Percentiles rank a stretch among this genome's conserved stretches.
phyloP scores from a whole-genome alignment of 2,113 vertebrate species.

The Cryptomyrus ogoouensis region DNA sequence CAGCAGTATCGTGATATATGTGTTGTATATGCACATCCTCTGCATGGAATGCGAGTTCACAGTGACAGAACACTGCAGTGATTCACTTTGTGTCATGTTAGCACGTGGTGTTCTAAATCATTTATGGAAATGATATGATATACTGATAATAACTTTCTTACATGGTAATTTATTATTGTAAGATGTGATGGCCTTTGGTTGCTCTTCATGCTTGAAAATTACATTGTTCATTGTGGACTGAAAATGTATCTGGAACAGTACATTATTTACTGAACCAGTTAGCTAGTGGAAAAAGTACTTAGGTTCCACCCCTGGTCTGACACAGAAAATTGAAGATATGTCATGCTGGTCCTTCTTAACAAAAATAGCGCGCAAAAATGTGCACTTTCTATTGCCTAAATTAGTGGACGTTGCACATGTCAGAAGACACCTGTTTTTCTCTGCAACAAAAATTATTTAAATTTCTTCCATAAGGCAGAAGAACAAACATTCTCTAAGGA shows the following conservation, averaged over 20 bases:
- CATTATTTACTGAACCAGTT: background rate
- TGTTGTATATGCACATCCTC: background rate
- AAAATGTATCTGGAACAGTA: background rate
- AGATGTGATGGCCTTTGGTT: background rate
- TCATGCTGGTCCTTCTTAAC: background rate
- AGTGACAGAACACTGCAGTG: background rate
- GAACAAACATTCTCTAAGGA: conserved; percentile 14
- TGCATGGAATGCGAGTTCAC: background rate
- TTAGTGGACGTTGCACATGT: background rate
- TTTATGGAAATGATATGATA: background rate
- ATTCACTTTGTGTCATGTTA: background rate
- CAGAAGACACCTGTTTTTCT: background rate
- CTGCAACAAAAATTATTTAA: background rate
- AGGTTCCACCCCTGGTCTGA: background rate
- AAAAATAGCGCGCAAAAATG: background rate
- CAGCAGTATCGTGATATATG: background rate
- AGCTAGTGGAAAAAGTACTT: background rate
- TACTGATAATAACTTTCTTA: background rate
- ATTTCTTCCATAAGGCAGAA: background rate
- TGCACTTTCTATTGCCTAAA: background rate
- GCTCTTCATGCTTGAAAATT: background rate
- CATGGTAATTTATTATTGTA: background rate
- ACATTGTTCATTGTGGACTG: background rate
- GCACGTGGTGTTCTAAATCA: background rate
- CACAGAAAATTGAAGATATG: background rate